These are phyloP conservation scores for Conus ventricosus DNA, from an alignment of 1,140 invertebrate genomes.

Conservation along the genomic window DNA sequence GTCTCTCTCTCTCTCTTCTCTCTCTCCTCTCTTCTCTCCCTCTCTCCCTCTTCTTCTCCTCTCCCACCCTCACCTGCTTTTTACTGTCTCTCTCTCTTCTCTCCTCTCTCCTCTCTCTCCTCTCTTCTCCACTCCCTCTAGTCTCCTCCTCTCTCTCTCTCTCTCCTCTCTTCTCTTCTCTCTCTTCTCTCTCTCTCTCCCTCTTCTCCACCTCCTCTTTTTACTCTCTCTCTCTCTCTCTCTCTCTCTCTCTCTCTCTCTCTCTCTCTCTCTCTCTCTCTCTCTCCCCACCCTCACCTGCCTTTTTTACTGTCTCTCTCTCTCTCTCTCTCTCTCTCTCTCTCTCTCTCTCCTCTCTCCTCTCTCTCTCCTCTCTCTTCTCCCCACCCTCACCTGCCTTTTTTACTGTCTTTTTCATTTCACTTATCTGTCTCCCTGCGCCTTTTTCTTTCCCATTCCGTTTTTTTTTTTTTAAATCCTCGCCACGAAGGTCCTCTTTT, in stretches of 20 bases:
- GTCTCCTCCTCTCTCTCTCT: background rate
- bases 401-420: background rate
- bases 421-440: background rate
- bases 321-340: constrained; percentile 10
- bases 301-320: background rate
- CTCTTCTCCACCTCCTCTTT: background rate
- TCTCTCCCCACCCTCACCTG: background rate
- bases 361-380: background rate
- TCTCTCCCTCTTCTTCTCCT: background rate
- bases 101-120: background rate
- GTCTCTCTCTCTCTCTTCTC: constrained; percentile 4
- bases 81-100: background rate
- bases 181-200: constrained; percentile 1
- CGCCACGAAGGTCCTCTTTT: too few relatives aligned
- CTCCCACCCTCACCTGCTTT: background rate
- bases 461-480: too few relatives aligned
- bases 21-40: background rate
- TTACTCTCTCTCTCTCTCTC: background rate
- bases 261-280: background rate
- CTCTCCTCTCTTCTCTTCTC: background rate
- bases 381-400: background rate
- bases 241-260: constrained; percentile 9
- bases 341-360: background rate
- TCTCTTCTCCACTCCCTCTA: background rate
- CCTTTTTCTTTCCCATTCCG: background rate